Evolutionary conservation across 2,888 invertebrate genomes (phyloP).

Genomic region (Spatulosminthurus flaviceps): DNA sequence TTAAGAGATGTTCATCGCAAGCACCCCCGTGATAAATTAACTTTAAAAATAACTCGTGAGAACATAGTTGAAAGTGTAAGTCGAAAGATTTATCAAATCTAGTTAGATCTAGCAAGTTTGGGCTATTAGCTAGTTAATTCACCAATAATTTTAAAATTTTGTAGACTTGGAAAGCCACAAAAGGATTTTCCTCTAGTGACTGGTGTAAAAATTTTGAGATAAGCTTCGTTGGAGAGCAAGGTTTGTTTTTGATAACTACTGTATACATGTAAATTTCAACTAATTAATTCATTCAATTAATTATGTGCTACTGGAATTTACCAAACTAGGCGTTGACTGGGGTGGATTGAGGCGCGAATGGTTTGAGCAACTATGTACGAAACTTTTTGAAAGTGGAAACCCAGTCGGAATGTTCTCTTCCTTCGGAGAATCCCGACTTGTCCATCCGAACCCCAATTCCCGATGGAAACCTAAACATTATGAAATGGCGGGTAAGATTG

Average conservation of each 20-base stretch:
- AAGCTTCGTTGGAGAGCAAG: conserved; percentile 92
- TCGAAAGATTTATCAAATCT: conserved; percentile 44
- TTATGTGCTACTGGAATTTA: neutral
- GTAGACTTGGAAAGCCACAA: conserved; percentile 82
- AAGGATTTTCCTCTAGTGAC: conserved; percentile 84
- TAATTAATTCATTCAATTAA: too few relatives aligned
- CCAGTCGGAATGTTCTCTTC: conserved; percentile 78
- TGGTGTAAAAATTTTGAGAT: conserved; percentile 96
- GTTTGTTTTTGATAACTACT: conserved; percentile 67
- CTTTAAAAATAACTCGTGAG: conserved; percentile 82
- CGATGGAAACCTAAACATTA: conserved; percentile 87
- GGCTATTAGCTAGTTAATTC: too few relatives aligned
- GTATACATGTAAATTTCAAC: too few relatives aligned
- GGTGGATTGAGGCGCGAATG: conserved; percentile 93
- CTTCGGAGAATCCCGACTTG: conserved; percentile 84
- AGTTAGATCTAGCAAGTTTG: too few relatives aligned
- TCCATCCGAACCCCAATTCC: conserved; percentile 81
- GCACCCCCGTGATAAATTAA: conserved; percentile 85
- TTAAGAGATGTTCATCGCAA: conserved; percentile 86
- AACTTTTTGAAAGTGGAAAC: conserved; percentile 84
- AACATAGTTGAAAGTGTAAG: conserved; percentile 80
- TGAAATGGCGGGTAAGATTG: conserved; percentile 89
- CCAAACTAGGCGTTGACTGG: conserved; percentile 83
- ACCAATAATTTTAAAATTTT: conserved; percentile 32
- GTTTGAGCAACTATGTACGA: conserved; percentile 89